Conservation (phyloP, 2,113 vertebrate species). For the Origma solitaria region DNA sequence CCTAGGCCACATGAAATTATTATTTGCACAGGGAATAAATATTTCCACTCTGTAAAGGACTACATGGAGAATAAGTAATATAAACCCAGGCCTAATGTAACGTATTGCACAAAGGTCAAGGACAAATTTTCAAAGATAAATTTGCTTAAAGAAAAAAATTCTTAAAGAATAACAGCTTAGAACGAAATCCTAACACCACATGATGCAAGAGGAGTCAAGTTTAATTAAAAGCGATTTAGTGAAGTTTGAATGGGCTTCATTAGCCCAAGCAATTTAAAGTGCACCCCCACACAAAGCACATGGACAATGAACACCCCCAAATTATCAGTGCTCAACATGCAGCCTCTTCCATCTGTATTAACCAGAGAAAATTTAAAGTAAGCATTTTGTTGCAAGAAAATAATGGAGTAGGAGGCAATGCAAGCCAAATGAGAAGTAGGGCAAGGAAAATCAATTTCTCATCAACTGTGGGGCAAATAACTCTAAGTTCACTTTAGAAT, state of each 20-base stretch:
- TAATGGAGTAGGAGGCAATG: neutral
- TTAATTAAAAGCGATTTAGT: neutral
- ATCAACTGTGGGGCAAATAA: neutral
- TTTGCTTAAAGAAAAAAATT: neutral
- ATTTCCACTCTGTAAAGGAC: neutral
- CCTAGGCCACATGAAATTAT: neutral
- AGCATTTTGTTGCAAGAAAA: neutral
- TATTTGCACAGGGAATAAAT: neutral
- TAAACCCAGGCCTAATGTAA: neutral
- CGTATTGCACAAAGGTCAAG: neutral
- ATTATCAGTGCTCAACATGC: neutral
- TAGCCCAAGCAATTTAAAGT: neutral
- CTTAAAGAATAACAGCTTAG: neutral
- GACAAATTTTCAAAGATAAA: neutral
- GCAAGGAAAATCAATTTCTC: slow-evolving; percentile 25
- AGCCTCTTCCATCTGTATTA: neutral
- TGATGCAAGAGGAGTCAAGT: rapidly evolving
- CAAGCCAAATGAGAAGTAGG: neutral
- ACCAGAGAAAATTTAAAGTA: neutral
- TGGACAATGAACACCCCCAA: neutral
- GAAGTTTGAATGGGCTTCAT: neutral
- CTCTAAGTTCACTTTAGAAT: too few relatives aligned
- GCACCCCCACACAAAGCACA: neutral
- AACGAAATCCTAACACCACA: neutral
- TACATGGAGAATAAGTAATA: neutral